phyloP scores from a whole-genome alignment of 2,888 invertebrate genomes.

The Brachypterus glaber region DNA sequence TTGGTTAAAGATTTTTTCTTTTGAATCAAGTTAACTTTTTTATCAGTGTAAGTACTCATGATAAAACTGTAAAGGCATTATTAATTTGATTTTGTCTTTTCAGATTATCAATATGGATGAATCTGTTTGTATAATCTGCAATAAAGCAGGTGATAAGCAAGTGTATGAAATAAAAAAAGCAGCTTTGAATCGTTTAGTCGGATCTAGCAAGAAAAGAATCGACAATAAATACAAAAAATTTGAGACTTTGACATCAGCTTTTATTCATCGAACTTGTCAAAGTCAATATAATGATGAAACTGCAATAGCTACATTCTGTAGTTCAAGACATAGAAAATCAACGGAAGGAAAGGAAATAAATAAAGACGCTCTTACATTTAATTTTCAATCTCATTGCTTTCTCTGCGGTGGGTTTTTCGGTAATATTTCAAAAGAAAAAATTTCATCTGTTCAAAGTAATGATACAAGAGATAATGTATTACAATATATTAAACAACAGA shows the following conservation, averaged over 20 bases:
- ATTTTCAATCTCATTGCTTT: constrained; percentile 21
- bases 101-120: constrained; percentile 16
- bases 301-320: constrained; percentile 18
- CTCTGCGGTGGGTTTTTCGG: constrained; percentile 19
- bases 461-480: constrained; percentile 23
- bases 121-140: constrained; percentile 18
- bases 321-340: constrained; percentile 18
- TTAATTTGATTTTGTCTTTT: constrained; percentile 17
- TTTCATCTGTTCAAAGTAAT: constrained; percentile 20
- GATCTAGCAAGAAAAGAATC: constrained; percentile 17
- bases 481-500: constrained; percentile 22
- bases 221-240: constrained; percentile 21
- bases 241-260: constrained; percentile 19
- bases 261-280: constrained; percentile 20
- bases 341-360: no score
- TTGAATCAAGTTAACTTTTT: no score
- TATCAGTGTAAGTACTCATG: no score
- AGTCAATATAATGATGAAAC: constrained; percentile 18
- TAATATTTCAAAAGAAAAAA: constrained; percentile 16
- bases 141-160: constrained; percentile 16
- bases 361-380: constrained; percentile 20
- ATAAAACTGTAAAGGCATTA: constrained; percentile 11
- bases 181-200: constrained; percentile 14
- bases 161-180: constrained; percentile 15
- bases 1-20: no score